A percentile compares a stretch with the other conserved stretches of the same genome.
These are phyloP conservation scores for Labrus mixtus DNA, from an alignment of 2,113 vertebrate genomes.

Conservation along the genomic window DNA sequence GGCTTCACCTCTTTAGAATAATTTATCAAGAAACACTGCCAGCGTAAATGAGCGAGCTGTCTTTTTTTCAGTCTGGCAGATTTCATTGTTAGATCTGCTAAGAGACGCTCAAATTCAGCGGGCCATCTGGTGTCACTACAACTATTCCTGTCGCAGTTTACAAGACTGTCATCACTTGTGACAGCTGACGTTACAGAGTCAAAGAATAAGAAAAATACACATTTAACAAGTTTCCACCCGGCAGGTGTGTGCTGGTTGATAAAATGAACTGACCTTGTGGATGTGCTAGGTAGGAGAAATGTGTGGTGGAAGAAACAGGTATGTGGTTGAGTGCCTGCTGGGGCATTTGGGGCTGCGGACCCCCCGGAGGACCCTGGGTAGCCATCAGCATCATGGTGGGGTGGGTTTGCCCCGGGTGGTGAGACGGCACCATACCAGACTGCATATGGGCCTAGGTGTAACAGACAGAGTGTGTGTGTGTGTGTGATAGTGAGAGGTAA, in stretches of 20 bases:
- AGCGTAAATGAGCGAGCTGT: background rate
- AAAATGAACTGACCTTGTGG: conserved; percentile 75
- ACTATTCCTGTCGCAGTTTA: background rate
- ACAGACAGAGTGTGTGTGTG: background rate
- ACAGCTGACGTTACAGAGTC: background rate
- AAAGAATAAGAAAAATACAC: background rate
- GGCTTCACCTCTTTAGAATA: background rate
- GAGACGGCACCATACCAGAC: conserved; percentile 96
- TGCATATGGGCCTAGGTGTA: conserved; percentile 94
- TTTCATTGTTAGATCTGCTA: background rate
- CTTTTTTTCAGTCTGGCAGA: background rate
- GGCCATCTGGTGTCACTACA: background rate
- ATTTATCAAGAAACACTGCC: background rate
- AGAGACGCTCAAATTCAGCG: background rate
- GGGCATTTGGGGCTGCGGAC: conserved; percentile 92
- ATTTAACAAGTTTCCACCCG: background rate
- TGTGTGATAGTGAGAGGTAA: background rate
- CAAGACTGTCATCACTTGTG: background rate
- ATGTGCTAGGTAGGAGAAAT: conserved; percentile 86
- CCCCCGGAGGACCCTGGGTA: conserved; percentile 92
- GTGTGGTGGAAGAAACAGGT: conserved; percentile 87
- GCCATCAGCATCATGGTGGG: conserved; percentile 99
- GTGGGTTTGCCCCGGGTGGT: conserved; percentile 91
- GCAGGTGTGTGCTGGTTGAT: background rate
- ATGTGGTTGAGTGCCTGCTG: conserved; percentile 97